phyloP scores from a whole-genome alignment of 1,140 invertebrate species.

The Aphis craccivora region DNA sequence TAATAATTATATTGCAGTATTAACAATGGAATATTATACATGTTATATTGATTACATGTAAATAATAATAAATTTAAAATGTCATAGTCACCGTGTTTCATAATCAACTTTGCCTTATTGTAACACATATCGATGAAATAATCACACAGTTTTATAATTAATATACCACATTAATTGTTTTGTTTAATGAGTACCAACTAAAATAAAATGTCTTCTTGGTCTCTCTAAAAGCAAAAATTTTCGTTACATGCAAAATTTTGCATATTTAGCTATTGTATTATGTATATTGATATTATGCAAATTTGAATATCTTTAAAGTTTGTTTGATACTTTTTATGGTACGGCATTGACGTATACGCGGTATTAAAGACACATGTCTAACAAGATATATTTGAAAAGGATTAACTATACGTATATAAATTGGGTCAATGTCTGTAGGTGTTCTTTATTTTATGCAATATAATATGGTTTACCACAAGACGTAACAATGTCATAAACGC shows the following conservation, averaged over 20 bases:
- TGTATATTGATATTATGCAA: neutral
- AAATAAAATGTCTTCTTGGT: neutral
- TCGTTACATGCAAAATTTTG: neutral
- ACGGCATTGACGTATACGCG: neutral
- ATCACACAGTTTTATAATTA: neutral
- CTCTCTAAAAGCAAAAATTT: neutral
- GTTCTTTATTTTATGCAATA: conserved; percentile 44
- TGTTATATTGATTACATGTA: neutral
- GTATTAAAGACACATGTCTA: neutral
- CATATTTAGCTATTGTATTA: neutral
- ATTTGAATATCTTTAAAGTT: neutral
- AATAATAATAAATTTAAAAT: neutral
- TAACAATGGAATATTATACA: neutral
- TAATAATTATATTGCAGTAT: neutral
- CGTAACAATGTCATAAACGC: neutral
- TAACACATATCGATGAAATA: neutral
- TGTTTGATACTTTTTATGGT: neutral
- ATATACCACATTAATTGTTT: neutral
- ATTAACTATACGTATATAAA: neutral
- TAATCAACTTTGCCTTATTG: neutral
- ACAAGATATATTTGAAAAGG: neutral
- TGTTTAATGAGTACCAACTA: neutral
- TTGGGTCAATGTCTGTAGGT: conserved; percentile 34
- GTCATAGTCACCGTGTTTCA: neutral
- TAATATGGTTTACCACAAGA: conserved; percentile 33